Conservation (phyloP, 1,140 invertebrate species). For the Sitobion miscanthi region DNA sequence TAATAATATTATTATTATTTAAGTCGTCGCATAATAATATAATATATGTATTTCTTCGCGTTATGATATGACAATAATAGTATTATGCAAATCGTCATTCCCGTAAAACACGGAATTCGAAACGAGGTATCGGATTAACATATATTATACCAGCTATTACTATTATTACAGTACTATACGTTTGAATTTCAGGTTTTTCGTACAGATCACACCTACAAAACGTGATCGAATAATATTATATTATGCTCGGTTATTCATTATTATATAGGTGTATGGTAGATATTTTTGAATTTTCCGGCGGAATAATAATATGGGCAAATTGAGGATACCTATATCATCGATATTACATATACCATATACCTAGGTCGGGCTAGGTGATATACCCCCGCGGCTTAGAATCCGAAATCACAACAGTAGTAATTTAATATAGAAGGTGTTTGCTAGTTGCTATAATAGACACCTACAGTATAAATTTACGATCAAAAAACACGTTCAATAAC, state of each 20-base stretch:
- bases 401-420: neutral
- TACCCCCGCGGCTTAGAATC: no score
- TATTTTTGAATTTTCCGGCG: neutral
- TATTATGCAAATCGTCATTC: constrained; percentile 15
- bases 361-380: neutral
- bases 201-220: neutral
- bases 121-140: neutral
- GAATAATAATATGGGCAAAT: neutral
- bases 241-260: no score
- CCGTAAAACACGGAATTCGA: neutral
- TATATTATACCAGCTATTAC: neutral
- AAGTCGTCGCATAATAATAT: neutral
- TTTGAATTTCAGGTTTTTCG: neutral
- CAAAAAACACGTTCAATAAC: neutral
- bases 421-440: neutral
- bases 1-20: constrained; percentile 15
- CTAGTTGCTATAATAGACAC: neutral
- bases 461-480: neutral
- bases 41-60: neutral
- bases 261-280: neutral
- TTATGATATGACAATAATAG: neutral
- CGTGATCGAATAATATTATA: neutral
- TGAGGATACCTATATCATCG: neutral
- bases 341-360: neutral
- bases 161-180: neutral